These are phyloP conservation scores for Brassicogethes aeneus DNA, from an alignment of 2,888 invertebrate genomes.

Conservation along the genomic window DNA sequence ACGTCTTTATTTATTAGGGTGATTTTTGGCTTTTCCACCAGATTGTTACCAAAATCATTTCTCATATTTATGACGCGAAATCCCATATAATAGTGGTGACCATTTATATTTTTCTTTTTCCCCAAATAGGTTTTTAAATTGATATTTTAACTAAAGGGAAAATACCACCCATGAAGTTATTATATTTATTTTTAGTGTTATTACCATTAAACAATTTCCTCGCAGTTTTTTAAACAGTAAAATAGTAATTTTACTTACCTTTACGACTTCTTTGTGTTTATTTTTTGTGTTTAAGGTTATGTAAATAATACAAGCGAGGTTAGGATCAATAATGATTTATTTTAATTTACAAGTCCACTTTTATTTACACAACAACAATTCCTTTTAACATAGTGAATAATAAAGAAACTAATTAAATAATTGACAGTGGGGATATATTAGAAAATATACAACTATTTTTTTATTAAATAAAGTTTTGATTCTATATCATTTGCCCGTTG, in stretches of 20 bases:
- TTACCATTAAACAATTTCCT: too few species aligned
- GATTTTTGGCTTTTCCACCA: background rate
- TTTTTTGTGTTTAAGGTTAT: too few species aligned
- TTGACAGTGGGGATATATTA: constrained; percentile 16
- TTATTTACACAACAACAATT: constrained; percentile 41
- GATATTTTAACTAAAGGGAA: too few species aligned
- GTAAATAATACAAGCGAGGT: too few species aligned
- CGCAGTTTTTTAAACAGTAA: too few species aligned
- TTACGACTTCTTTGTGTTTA: too few species aligned
- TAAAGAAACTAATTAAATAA: constrained; percentile 16
- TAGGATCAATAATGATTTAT: constrained; percentile 24
- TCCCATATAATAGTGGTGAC: too few species aligned
- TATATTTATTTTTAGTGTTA: too few species aligned
- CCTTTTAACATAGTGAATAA: constrained; percentile 17
- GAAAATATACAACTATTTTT: constrained; percentile 13
- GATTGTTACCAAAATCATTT: constrained; percentile 2
- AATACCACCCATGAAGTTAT: too few species aligned
- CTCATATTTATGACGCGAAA: background rate
- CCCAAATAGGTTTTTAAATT: too few species aligned
- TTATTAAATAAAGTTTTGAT: constrained; percentile 4
- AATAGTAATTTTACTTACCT: too few species aligned
- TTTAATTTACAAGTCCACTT: constrained; percentile 37
- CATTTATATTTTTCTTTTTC: too few species aligned
- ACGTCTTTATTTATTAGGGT: background rate
- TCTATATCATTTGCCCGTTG: constrained; percentile 8